A percentile compares a stretch with the other conserved stretches of the same genome.
These are phyloP conservation scores for Pogoniulus pusillus DNA, from an alignment of 2,797 vertebrate species.

Conservation along the genomic window DNA sequence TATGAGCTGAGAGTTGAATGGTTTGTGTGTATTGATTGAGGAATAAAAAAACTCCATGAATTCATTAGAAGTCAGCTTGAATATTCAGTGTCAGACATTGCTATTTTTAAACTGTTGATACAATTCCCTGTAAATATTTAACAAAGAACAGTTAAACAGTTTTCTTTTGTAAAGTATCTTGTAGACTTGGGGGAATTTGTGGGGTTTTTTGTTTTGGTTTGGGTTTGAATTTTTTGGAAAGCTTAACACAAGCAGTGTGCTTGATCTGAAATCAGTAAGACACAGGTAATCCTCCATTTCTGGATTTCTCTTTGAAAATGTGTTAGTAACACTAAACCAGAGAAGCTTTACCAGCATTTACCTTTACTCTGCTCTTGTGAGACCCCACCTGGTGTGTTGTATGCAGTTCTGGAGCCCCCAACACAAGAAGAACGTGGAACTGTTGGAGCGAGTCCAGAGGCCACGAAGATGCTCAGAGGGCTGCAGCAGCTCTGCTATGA, in stretches of 20 bases:
- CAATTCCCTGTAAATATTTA: not conserved
- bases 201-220: too few relatives aligned
- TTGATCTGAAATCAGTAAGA: not conserved
- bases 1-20: not conserved
- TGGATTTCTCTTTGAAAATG: not conserved
- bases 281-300: not conserved
- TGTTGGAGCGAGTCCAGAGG: too few relatives aligned
- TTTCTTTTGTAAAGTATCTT: not conserved
- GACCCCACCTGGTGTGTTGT: too few relatives aligned
- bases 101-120: not conserved
- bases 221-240: not conserved
- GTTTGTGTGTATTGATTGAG: not conserved
- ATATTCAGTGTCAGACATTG: not conserved
- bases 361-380: too few relatives aligned
- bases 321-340: not conserved
- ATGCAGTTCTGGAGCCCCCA: too few relatives aligned
- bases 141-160: not conserved
- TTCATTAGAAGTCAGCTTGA: not conserved
- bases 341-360: not conserved
- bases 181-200: not conserved
- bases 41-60: not conserved
- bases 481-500: too few relatives aligned
- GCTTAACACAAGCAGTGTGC: not conserved
- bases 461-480: too few relatives aligned
- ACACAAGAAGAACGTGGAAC: too few relatives aligned